Evolutionary conservation across 2,888 invertebrate species (phyloP), one percentile per base, ranked within the genome.

Genomic region (Neoaliturus tenellus): DNA sequence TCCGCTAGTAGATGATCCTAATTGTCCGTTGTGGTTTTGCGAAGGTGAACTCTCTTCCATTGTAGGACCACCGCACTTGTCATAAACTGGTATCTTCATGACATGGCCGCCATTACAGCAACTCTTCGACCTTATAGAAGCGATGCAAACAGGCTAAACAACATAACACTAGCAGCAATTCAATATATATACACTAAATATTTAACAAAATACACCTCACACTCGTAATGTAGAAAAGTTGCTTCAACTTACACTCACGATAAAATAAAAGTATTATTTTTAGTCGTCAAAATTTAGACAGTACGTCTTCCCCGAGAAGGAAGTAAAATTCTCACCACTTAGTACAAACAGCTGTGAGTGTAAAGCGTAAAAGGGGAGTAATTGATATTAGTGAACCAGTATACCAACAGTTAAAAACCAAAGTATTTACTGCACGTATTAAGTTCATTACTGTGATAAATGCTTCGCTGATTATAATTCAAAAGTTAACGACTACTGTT

Each of bases 11-110:
- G 88, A 87, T 85, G 88, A 90, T 89, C 89, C 89, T 85, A 91
- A 88, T 88, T 91, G 91, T 88, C 91, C 91, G 89, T 91, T 91
- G 86, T 91, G 90, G 89, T 91, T 91, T 88, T 91, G 91, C 88
- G 90, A 89, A 85, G 88, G 88, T 85, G 91, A 90, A 89, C 90
- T 91, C 89, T 92, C 92, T 91, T 92, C 92, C 92, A 92, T 92
- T 90, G 90, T 91, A 89, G 90, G 88, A 86, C 89, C 89, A 88
- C 89, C 89, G 88, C 87, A 88, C 88, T 88, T 88, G 78, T 78
- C 78, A 55, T 78, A 51, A 88, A 87, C 88, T 86, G 89, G 89
- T 86, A 89, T 87, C 89, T 90, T 91, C 91, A 91, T 90, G 91
- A 90, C 90, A 90, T 90, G 90, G 90, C 91, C 89, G 91, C 91